phyloP scores from a whole-genome alignment of 2,888 invertebrate species.

The Odontocolon sp. region DNA sequence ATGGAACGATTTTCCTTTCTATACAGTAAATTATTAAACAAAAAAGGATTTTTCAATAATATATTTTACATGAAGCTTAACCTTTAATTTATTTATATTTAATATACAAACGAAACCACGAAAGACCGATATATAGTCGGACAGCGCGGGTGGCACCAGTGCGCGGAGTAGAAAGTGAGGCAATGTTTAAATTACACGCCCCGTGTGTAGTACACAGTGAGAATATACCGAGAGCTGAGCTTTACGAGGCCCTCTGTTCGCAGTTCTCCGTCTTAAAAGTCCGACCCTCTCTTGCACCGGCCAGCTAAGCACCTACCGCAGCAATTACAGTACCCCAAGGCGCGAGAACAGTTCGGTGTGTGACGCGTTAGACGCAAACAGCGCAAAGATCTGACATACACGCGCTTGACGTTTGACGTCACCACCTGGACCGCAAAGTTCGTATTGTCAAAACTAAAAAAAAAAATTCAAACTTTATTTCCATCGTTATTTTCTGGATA shows the following conservation, averaged over 20 bases:
- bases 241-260: slow-evolving; percentile 70
- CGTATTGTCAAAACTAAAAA: too few relatives aligned
- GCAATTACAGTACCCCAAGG: slow-evolving; percentile 68
- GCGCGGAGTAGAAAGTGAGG: slow-evolving; percentile 67
- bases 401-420: slow-evolving; percentile 41
- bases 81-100: background rate
- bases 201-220: slow-evolving; percentile 47
- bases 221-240: slow-evolving; percentile 63
- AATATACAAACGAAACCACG: slow-evolving; percentile 27
- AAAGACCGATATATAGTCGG: slow-evolving; percentile 14
- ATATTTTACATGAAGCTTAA: background rate
- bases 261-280: slow-evolving; percentile 59
- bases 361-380: slow-evolving; percentile 50
- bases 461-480: too few relatives aligned
- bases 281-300: slow-evolving; percentile 53
- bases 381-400: background rate
- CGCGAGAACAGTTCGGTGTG: slow-evolving; percentile 63
- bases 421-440: slow-evolving; percentile 57
- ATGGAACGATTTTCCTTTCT: too few relatives aligned
- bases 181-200: slow-evolving; percentile 77
- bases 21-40: too few relatives aligned
- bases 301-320: slow-evolving; percentile 67
- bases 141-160: slow-evolving; percentile 64
- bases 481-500: too few relatives aligned
- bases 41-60: too few relatives aligned